Conservation (phyloP, 2,113 vertebrate species). For the Prunella fulvescens region DNA sequence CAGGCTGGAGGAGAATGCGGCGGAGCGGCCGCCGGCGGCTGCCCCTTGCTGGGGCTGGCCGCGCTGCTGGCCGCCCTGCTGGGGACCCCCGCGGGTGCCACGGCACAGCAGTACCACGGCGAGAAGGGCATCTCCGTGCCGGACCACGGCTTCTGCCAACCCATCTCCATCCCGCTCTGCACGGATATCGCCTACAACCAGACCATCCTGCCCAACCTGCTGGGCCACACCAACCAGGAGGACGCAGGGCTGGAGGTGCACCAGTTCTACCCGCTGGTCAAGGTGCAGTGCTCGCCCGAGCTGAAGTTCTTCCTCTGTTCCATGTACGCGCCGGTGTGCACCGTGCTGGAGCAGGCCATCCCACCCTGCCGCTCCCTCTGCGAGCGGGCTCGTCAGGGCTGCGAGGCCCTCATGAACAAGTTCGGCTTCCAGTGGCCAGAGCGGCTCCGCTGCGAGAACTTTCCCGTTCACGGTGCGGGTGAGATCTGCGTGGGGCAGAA, state of each 20-base stretch:
- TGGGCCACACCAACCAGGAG: conserved; percentile 94
- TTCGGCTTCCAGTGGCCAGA: conserved; percentile 98
- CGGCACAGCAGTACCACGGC: conserved; percentile 77
- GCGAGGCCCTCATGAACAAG: conserved; percentile 97
- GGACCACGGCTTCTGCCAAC: conserved; percentile 93
- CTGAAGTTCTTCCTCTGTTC: conserved; percentile 95
- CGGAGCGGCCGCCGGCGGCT: not conserved
- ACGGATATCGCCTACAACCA: conserved; percentile 96
- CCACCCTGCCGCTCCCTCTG: conserved; percentile 93
- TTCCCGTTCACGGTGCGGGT: conserved; percentile 88
- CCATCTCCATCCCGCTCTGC: conserved; percentile 92
- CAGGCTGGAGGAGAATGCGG: not conserved
- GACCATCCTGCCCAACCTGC: conserved; percentile 93
- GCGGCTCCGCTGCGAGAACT: conserved; percentile 91
- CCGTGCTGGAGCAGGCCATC: conserved; percentile 92
- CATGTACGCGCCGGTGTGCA: conserved; percentile 97
- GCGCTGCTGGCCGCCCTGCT: conserved; percentile 43
- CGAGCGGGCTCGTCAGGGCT: conserved; percentile 91
- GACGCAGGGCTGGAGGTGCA: conserved; percentile 93
- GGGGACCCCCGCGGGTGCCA: conserved; percentile 10
- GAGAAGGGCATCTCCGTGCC: conserved; percentile 89
- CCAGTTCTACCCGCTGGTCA: conserved; percentile 94
- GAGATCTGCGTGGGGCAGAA: conserved; percentile 96
- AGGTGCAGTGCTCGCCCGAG: conserved; percentile 93
- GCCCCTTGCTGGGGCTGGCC: conserved; percentile 36